Conservation (phyloP, 2,888 invertebrate species). For the Drepanosiphum platanoidis region DNA sequence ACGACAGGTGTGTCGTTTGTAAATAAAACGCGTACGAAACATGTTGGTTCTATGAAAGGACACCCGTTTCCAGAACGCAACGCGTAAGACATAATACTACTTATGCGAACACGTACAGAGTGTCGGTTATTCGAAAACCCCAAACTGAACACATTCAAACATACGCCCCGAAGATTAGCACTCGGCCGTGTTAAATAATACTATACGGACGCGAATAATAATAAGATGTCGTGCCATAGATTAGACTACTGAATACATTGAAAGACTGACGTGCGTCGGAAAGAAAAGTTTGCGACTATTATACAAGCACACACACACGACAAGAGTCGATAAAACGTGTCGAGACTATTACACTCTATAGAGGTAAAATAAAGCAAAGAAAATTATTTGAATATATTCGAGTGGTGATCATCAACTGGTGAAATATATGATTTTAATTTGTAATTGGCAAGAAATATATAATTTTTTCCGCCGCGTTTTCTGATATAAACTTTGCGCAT, state of each 20-base stretch:
- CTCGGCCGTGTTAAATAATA: neutral
- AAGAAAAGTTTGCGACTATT: too few relatives aligned
- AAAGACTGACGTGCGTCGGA: neutral
- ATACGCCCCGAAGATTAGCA: neutral
- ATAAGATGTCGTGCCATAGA: neutral
- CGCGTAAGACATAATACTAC: neutral
- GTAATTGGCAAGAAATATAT: too few relatives aligned
- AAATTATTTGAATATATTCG: too few relatives aligned
- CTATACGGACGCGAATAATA: neutral
- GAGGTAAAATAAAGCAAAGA: too few relatives aligned
- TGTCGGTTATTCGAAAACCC: neutral
- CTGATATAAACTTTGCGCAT: too few relatives aligned
- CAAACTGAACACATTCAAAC: neutral
- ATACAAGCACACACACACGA: too few relatives aligned
- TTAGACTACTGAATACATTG: neutral
- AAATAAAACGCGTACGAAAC: neutral
- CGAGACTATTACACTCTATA: too few relatives aligned
- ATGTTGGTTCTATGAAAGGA: neutral
- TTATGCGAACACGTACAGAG: neutral
- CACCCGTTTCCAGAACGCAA: neutral
- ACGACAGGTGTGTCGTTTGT: neutral
- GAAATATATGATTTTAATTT: too few relatives aligned
- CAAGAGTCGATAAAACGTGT: too few relatives aligned
- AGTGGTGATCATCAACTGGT: too few relatives aligned
- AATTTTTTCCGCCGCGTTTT: too few relatives aligned